Base-by-base conservation (phyloP, 2,888 invertebrate genomes). In the Tuta absoluta region DNA sequence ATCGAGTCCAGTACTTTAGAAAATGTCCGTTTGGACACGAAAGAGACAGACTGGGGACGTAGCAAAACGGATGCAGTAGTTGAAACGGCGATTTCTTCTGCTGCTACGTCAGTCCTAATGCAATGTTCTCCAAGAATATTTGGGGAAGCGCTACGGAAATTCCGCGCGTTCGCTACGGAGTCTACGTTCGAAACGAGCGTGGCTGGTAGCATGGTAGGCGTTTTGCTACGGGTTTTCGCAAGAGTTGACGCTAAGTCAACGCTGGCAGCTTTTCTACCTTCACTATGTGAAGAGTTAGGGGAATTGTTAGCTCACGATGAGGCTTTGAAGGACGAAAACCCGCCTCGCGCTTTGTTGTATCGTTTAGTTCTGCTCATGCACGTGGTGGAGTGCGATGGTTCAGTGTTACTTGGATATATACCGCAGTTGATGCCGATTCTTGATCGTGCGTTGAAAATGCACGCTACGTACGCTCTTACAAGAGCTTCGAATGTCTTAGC, bases 111-210 rank as follows among this genome's bases (percentile, higher is more conserved):
- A 0, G 93, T 97, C 19, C 86, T 97, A 5, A 93, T 93, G 74
- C 96, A 97, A 77, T 94, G 95, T 65, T 96, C 96, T 1, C 93
- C 94, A 66, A 85, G 90, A 63, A 93, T 93, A 72, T 93, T 93
- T 67, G 81, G 86, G 14, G 92, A 94, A 68, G 96, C 96, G 0
- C 80, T 98, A 58, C 93, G 94, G 70, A 96, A 96, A 80, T 92
- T 98, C 38, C 94, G 94, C 69, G 87, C 93, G 11, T 98, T 96
- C 81, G 93, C 95, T 0, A 94, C 94, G 0, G 94, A 94, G 63
- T 93, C 94, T 33, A 94, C 96, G n/a, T 93, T 96, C 71, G 98
- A 98, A 81, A 95, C 95, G 0, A 95, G 95, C 74, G 95, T 98
- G 0, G 95, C 97, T 0, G 98, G 97, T 0, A 95, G 95, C 78